Evolutionary conservation across 1,140 invertebrate species (phyloP), one percentile per base, ranked within the genome.

Genomic region (Xylocopa sonorina): DNA sequence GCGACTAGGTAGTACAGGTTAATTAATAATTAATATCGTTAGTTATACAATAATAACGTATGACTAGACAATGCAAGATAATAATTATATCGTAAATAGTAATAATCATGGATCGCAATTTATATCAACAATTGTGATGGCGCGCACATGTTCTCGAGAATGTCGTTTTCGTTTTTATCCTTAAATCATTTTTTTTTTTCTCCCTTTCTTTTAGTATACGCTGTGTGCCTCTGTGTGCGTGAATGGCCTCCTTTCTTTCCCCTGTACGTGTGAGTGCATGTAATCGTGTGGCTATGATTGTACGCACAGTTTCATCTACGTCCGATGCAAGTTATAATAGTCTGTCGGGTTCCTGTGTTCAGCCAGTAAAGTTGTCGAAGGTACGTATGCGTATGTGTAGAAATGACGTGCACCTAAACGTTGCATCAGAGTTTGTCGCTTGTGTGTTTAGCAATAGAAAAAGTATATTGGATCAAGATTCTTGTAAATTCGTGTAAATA

Each of bases 61-160:
- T 93, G 91, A 92, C 91, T 92, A 93, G 92, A 93, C 91, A 93
- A 93, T 92, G 91, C 90, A 93, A 92, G 92, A 93, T 93, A 93
- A 93, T 93, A 92, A 93, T 93, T 93, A 93, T 92, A 93, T 93
- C 87, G 88, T 93, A 92, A 93, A 92, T 92, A 92, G 88, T 92
- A 92, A 93, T 93, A 93, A 93, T 93, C 89, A 90, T 93, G 90
- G 91, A 92, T 93, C 90, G 92, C 90, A 93, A 93, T 93, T 92
- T 91, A 92, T 93, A 91, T 92, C 88, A 93, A 93, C 91, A 92
- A 92, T 92, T 71, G 89, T 92, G 88, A 90, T 90, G 90, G 90
- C 90, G 90, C 89, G 88, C 90, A 91, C 79, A 79, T 86, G 72
- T 87, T 78, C 43, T 81, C 68, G 62, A 81, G 29, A 89, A 89